phyloP scores from a whole-genome alignment of 2,797 vertebrate genomes.

The Enteromius afrohamiltoni region DNA sequence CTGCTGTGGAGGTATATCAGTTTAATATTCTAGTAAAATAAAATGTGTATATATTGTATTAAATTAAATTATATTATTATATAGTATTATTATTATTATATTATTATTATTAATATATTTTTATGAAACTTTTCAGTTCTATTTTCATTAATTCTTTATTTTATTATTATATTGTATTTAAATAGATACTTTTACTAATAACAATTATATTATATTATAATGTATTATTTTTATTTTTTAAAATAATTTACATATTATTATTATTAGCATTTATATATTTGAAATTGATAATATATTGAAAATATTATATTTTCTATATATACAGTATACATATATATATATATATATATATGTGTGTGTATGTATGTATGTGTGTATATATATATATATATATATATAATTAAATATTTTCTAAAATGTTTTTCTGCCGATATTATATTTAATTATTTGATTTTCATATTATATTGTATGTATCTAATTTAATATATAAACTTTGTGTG shows the following conservation, averaged over 20 bases:
- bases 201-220: neutral
- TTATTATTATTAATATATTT: neutral
- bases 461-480: too few species aligned
- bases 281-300: too few species aligned
- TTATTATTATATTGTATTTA: neutral
- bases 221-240: neutral
- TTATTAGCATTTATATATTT: neutral
- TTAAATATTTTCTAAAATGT: neutral
- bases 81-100: neutral
- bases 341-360: too few species aligned
- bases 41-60: neutral
- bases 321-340: too few species aligned
- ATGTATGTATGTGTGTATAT: too few species aligned
- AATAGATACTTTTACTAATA: neutral
- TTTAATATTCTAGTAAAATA: neutral
- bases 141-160: too few species aligned
- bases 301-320: too few species aligned
- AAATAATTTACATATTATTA: neutral
- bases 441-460: neutral
- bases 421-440: neutral
- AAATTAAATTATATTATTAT: neutral
- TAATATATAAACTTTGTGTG: too few species aligned
- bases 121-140: too few species aligned
- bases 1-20: slow-evolving; percentile 84
- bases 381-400: too few species aligned